These are phyloP conservation scores for Oscheius sp. DNA, from an alignment of 2,888 invertebrate species.

Conservation along the genomic window DNA sequence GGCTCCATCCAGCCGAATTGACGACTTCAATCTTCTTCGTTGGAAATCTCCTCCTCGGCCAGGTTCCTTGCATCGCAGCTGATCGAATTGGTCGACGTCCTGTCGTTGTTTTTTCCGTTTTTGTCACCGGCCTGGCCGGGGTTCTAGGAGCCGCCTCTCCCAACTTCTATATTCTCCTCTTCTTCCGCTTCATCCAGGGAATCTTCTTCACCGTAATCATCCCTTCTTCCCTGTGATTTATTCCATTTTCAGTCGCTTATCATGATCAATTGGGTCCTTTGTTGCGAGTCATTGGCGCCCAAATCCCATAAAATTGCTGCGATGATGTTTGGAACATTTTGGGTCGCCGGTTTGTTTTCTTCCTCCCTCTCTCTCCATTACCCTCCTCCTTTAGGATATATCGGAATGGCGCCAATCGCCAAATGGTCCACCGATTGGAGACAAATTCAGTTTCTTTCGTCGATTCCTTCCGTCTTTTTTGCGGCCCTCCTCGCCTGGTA, in stretches of 20 bases:
- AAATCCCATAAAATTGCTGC: conserved; percentile 45
- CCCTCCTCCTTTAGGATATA: not conserved
- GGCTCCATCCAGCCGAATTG: conserved; percentile 48
- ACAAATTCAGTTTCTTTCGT: conserved; percentile 12
- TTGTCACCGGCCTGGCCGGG: conserved; percentile 43
- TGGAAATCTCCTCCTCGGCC: conserved; percentile 46
- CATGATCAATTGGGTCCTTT: conserved; percentile 53
- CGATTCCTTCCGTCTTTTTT: not conserved
- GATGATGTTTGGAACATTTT: conserved; percentile 42
- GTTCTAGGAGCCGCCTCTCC: conserved; percentile 42
- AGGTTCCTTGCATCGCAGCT: conserved; percentile 39
- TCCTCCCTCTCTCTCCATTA: not conserved
- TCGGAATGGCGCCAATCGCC: conserved; percentile 1
- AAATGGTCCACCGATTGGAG: conserved; percentile 4
- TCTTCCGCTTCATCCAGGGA: conserved; percentile 47
- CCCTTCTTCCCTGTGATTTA: not conserved
- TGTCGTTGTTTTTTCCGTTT: conserved; percentile 38
- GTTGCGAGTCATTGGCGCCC: conserved; percentile 48
- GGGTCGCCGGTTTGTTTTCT: conserved; percentile 32
- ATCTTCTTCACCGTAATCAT: conserved; percentile 40
- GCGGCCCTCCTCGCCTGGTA: conserved; percentile 11
- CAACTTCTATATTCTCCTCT: conserved; percentile 37
- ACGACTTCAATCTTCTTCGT: conserved; percentile 45
- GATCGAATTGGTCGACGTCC: conserved; percentile 49
- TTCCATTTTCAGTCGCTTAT: conserved; percentile 37